Base-by-base conservation (phyloP, 2,113 vertebrate species). In the Salminus brasiliensis region DNA sequence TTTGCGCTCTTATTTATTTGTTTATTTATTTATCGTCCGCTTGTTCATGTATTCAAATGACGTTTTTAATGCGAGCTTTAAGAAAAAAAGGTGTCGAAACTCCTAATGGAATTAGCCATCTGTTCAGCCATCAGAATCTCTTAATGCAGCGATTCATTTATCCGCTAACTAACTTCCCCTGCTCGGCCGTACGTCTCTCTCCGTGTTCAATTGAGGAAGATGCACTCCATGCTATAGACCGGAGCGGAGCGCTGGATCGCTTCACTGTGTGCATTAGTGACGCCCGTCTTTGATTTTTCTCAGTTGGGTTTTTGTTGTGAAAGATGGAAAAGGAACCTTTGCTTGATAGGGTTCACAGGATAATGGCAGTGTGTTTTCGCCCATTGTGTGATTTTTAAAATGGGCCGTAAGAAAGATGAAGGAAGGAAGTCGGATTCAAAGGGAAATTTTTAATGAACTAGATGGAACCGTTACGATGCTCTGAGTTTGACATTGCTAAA, bases 1-100 rank as follows among this genome's bases (percentile, higher is more conserved):
- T 85, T 88, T 87, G 83, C 86, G 89, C 84, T 72, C 81, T 59
- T 63, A 70, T 60, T 83, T 78, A 72, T 74, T 83, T 77, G 25
- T 66, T 25, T 52, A 39, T 78, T 60, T 67, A 76, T 75, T 72
- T 49, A n/a, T n/a, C 63, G 5, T 47, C 62, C 79, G 73, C 63
- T 59, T n/a, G 68, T 81, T 25, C 63, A 59, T 63, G 63, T 70
- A 76, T 81, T 81, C 74, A 83, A 76, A 65, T 65, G 77, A 76
- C 74, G 34, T 71, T n/a, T 60, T 78, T 78, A 73, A 82, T 78
- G 81, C 21, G 39, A 73, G 70, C 63, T 2, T 49, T 72, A 65
- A 81, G 71, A 55, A 78, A 55, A 85, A 76, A 80, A 72, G 76
- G 80, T 80, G 77, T 77, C 66, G 69, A 68, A 76, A 76, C 76